Evolutionary conservation across 2,113 vertebrate species (phyloP).

Genomic region (Alligator sinensis): DNA sequence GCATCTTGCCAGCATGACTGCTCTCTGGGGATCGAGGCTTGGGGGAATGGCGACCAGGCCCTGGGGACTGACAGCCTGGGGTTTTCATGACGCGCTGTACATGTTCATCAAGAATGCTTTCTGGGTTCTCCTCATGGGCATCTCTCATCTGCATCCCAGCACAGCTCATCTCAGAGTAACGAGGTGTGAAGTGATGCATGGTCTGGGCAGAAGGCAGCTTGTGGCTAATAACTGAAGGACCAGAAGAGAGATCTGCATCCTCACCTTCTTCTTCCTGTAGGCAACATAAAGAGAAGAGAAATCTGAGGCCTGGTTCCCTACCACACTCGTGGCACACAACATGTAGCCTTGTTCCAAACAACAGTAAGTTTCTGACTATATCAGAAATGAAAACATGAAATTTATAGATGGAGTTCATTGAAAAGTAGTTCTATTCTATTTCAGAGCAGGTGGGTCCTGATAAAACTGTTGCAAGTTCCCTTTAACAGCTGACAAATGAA

Average conservation of each 20-base stretch:
- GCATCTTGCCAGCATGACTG: conserved; percentile 75
- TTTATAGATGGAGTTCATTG: neutral
- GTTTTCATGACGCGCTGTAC: conserved; percentile 98
- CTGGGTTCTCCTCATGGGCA: conserved; percentile 94
- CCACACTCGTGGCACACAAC: neutral
- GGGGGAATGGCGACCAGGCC: conserved; percentile 89
- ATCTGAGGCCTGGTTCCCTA: neutral
- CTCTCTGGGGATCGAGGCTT: conserved; percentile 90
- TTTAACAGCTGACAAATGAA: neutral
- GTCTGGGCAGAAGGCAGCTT: conserved; percentile 84
- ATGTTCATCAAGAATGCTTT: conserved; percentile 96
- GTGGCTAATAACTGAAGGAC: conserved; percentile 80
- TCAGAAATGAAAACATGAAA: neutral
- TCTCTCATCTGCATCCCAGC: conserved; percentile 83
- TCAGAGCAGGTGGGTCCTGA: neutral
- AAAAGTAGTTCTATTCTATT: accelerated
- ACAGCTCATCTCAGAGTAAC: conserved; percentile 85
- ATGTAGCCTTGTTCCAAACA: neutral
- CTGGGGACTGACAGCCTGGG: conserved; percentile 92
- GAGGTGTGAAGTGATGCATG: conserved; percentile 85
- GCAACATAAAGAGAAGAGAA: neutral
- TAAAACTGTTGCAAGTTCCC: neutral
- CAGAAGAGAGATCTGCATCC: conserved; percentile 82
- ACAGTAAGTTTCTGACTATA: neutral
- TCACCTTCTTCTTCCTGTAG: conserved; percentile 94